Evolutionary conservation across 2,888 invertebrate species (phyloP), one percentile per base, ranked within the genome.

Genomic region (Philereme vetulata): DNA sequence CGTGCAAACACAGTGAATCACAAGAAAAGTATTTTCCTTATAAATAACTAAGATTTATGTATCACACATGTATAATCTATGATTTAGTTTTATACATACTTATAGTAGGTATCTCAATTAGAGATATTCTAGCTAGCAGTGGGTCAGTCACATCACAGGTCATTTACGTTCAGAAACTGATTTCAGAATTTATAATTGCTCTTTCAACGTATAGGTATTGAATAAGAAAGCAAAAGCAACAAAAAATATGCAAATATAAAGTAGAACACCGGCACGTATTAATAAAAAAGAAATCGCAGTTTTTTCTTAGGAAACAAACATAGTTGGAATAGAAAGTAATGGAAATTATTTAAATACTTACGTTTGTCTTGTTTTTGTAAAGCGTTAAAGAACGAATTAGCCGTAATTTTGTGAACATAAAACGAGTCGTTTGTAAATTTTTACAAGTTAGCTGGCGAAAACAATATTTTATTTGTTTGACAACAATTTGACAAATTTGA

Each of bases 191-290:
- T 38, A 0, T 4, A 6, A 38, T 36, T 36, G 36, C 36, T 8
- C 8, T 5, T 8, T 4, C 8, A 36, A 36, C 6, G 36, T 36
- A 36, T 4, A 36, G 36, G 4, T 36, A 38, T 38, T 8, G 3
- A 38, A 38, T 8, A 38, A 7, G 7, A 8, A 38, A 4, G 7
- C 7, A 38, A 5, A 0, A 4, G 8, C 5, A 38, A 4, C 38
- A 38, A 6, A 6, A 42, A n/a, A 10, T 42, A 34, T 35, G 5
- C 38, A 53, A 38, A 11, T 38, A 11, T 4, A 21, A 38, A n/a
- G n/a, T 53, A 40, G 46, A 38, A n/a, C 46, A 54, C 47, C 40
- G 54, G 54, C 42, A 42, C 33, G 21, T 54, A 33, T 4, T 10
- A 42, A n/a, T 10, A 5, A 42, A 10, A 42, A n/a, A 42, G 8